Conservation (phyloP, 2,797 vertebrate species). For the Pachyuromys duprasi region DNA sequence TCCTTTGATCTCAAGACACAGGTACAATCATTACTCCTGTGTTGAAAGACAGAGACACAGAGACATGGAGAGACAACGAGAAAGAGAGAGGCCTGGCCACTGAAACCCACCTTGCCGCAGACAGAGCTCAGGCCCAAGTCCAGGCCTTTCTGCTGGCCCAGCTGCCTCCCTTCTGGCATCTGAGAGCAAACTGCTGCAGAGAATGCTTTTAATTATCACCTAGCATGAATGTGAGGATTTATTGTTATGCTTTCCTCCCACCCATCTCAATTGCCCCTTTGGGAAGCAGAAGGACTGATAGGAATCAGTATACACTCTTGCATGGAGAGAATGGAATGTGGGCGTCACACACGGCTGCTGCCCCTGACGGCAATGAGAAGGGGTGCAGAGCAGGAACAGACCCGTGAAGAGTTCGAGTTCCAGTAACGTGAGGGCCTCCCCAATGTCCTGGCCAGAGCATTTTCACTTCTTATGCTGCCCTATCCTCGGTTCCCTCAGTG, state of each 20-base stretch:
- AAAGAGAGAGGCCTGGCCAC: not conserved
- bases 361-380: slow-evolving; percentile 76
- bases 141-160: slow-evolving; percentile 36
- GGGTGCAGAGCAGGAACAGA: not conserved
- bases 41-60: too few species aligned
- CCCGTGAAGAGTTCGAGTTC: not conserved
- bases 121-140: not conserved
- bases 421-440: slow-evolving; percentile 71
- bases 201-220: slow-evolving; percentile 88
- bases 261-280: slow-evolving; percentile 41
- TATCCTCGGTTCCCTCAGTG: slow-evolving; percentile 73
- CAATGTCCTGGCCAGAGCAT: slow-evolving; percentile 35
- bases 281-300: slow-evolving; percentile 80
- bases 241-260: slow-evolving; percentile 76
- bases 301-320: slow-evolving; percentile 78
- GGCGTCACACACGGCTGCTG: slow-evolving; percentile 72
- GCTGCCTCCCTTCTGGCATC: slow-evolving; percentile 62
- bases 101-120: not conserved
- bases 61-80: not conserved
- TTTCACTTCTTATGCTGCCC: slow-evolving; percentile 76
- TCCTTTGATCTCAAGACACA: not conserved
- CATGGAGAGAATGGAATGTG: slow-evolving; percentile 76
- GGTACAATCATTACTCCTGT: not conserved
- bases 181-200: slow-evolving; percentile 69
- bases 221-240: slow-evolving; percentile 81